Evolutionary conservation across 30 jellyfish, hydroid and myxozoan genomes (phyloP).

Genomic region (Aurelia aurita): DNA sequence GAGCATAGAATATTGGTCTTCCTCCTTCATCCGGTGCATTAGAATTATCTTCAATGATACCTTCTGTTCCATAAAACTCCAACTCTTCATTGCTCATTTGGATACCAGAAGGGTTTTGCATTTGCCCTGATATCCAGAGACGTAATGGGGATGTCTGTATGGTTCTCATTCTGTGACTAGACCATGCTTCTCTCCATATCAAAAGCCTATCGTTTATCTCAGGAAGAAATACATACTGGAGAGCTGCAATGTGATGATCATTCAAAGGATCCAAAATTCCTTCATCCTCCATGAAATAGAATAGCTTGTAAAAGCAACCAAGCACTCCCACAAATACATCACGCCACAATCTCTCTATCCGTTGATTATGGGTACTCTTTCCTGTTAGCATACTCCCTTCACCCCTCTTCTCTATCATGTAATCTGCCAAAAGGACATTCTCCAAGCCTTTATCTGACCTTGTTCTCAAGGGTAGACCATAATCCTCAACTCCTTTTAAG

Average conservation of each 20-base stretch:
- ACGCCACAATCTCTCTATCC: slow-evolving; percentile 33
- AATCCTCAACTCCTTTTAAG: neutral
- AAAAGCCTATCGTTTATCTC: slow-evolving; percentile 4
- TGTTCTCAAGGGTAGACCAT: slow-evolving; percentile 17
- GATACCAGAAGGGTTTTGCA: no score
- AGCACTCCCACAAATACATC: slow-evolving; percentile 23
- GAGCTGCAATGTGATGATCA: neutral
- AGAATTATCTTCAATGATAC: no score
- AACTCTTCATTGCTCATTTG: no score
- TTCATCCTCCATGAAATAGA: no score
- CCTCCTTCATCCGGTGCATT: no score
- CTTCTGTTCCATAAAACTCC: no score
- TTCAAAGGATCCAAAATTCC: neutral
- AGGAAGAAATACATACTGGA: slow-evolving; percentile 22
- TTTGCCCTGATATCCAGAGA: no score
- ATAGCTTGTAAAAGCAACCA: neutral
- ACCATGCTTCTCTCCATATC: slow-evolving; percentile 56
- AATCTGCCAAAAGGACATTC: slow-evolving; percentile 19
- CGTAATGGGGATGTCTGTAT: neutral
- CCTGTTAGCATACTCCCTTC: slow-evolving; percentile 30
- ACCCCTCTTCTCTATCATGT: slow-evolving; percentile 12
- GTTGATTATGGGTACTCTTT: slow-evolving; percentile 20
- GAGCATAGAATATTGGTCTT: no score
- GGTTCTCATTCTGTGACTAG: slow-evolving; percentile 27
- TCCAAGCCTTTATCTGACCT: slow-evolving; percentile 26